phyloP scores from a whole-genome alignment of 1,140 invertebrate species.

The Megalonaias nervosa region DNA sequence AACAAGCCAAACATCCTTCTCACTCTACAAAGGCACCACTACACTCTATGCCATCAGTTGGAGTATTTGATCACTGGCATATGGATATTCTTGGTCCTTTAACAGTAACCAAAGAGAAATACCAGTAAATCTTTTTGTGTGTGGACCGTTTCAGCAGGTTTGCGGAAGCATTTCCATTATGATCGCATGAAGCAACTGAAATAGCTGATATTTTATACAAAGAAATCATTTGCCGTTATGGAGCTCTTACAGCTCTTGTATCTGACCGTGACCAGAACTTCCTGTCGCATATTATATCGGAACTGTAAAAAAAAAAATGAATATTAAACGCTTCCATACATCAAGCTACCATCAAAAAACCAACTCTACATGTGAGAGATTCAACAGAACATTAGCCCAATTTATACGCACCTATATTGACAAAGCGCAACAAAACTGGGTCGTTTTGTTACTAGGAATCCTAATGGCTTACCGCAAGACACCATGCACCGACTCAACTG shows the following conservation, averaged over 20 bases:
- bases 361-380: too few species aligned
- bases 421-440: conserved; percentile 32
- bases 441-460: conserved; percentile 9
- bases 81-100: conserved; percentile 3
- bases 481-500: too few species aligned
- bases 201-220: too few species aligned
- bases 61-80: conserved; percentile 30
- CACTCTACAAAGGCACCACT: conserved; percentile 27
- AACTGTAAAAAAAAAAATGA: too few species aligned
- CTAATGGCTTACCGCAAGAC: conserved; percentile 25
- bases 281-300: too few species aligned
- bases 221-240: too few species aligned
- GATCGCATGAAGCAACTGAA: too few species aligned
- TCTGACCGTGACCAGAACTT: too few species aligned
- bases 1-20: conserved; percentile 26
- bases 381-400: conserved; percentile 7
- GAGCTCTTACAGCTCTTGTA: too few species aligned
- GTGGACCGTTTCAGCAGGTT: conserved; percentile 41
- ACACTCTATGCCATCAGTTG: conserved; percentile 32
- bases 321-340: too few species aligned
- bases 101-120: background rate
- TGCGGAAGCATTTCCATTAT: conserved; percentile 32
- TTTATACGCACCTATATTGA: conserved; percentile 28
- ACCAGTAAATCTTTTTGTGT: conserved; percentile 37
- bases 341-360: too few species aligned